A percentile compares a stretch with the other conserved stretches of the same genome.
phyloP scores from a whole-genome alignment of 2,888 invertebrate species.

The Drosophila anomalipes region DNA sequence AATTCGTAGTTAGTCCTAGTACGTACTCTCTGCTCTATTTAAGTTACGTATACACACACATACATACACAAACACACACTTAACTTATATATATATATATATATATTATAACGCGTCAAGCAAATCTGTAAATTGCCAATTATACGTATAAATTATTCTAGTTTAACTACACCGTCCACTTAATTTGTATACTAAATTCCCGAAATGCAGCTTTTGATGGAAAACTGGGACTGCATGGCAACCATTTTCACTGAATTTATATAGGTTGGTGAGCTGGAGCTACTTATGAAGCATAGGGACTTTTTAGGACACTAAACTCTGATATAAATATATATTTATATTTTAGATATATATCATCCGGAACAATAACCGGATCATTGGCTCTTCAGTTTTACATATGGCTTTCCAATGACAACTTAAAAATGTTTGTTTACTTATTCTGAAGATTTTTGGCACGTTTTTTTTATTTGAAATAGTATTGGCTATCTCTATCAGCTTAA shows the following conservation, averaged over 20 bases:
- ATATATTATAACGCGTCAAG: constrained; percentile 25
- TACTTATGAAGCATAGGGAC: neutral
- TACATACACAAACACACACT: constrained; percentile 1
- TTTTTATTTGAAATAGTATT: neutral
- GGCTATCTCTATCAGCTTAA: neutral
- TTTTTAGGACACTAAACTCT: neutral
- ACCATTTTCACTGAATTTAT: neutral
- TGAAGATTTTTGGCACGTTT: neutral
- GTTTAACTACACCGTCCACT: constrained; percentile 60
- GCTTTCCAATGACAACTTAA: neutral
- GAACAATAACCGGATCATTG: neutral
- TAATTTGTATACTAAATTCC: constrained; percentile 30
- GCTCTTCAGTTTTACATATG: neutral
- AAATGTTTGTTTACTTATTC: neutral
- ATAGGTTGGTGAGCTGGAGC: neutral
- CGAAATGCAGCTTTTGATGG: neutral
- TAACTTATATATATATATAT: constrained; percentile 15
- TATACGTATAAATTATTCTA: constrained; percentile 56
- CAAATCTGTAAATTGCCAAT: constrained; percentile 60
- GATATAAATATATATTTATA: neutral
- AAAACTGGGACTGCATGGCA: neutral
- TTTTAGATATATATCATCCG: neutral
- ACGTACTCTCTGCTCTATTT: constrained; percentile 29
- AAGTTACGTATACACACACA: constrained; percentile 22
- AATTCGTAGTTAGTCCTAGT: constrained; percentile 74